Base-by-base conservation (phyloP, 2,888 invertebrate genomes). In the Scaptomyza tumidula region DNA sequence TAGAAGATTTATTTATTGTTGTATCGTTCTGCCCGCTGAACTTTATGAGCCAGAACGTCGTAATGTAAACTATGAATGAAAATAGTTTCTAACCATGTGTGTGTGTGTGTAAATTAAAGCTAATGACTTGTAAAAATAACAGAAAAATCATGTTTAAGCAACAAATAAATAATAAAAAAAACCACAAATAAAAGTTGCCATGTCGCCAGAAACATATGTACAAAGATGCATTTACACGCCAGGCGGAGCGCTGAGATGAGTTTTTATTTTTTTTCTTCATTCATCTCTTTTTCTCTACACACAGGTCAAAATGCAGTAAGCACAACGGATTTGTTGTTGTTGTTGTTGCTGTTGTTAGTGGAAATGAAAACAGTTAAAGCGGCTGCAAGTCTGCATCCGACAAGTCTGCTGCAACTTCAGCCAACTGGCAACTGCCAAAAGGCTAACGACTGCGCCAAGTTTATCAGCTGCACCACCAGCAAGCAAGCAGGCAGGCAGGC, bases 51-150 rank as follows among this genome's bases (percentile, higher is more conserved):
- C 80, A 78, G 71, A 76, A 81, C 76, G 57, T 48, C 57, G 65
- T 46, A 43, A 75, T 49, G 48, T 27, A 68, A 85, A 66, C 71
- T 56, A 75, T 86, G 78, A 84, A 87, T 84, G 85, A 81, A 85
- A 50, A 50, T 35, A 35, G 50, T 19, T n/a, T 45, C 61, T 66
- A 75, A 61, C 59, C 78, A 66, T 41, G 48, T 63, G 43, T 74
- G 50, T 49, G 57, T 35, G 65, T 72, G 63, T 78, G 78, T 86
- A 88, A 86, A 86, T 88, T 88, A 86, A 86, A 86, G 87, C 88
- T 88, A 88, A 86, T 86, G 88, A 86, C 88, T 84, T 84, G 82
- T 84, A 75, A 80, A 88, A 86, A 88, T 74, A 80, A 68, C 69
- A 65, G 55, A 74, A 64, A 73, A 68, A 39, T 56, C 57, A 71